phyloP scores from a whole-genome alignment of 2,113 vertebrate genomes.

The Maccullochella peelii region DNA sequence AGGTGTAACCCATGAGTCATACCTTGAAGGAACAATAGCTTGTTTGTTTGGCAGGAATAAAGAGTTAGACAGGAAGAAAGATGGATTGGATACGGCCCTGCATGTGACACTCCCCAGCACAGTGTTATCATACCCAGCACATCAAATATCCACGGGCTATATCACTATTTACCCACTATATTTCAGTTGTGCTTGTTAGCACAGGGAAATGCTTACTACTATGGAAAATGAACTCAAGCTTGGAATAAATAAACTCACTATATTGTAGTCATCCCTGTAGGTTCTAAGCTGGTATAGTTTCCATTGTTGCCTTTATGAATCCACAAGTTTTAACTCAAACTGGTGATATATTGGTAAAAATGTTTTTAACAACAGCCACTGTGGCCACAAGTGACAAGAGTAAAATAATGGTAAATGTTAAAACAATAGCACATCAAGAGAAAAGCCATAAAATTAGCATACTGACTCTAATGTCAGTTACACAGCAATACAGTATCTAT shows the following conservation, averaged over 20 bases:
- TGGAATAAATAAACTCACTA: background rate
- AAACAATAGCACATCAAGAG: background rate
- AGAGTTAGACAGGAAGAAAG: slow-evolving; percentile 49
- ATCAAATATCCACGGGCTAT: background rate
- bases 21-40: slow-evolving; percentile 62
- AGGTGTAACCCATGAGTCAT: slow-evolving; percentile 76
- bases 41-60: slow-evolving; percentile 64
- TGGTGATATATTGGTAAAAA: background rate
- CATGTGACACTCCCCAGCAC: slow-evolving; percentile 8
- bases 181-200: background rate
- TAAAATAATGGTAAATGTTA: background rate
- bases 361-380: background rate
- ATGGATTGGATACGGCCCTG: slow-evolving; percentile 22
- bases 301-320: slow-evolving; percentile 10
- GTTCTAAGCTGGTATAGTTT: background rate
- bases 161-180: slow-evolving; percentile 12
- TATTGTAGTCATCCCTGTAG: background rate
- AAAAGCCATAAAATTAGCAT: background rate
- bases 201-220: slow-evolving; percentile 12
- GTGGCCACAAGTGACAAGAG: background rate
- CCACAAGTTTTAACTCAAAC: background rate
- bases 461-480: background rate
- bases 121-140: slow-evolving; percentile 16
- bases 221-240: background rate
- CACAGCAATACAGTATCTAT: background rate